A percentile compares a stretch with the other conserved stretches of the same genome.
Conservation (phyloP, 2,113 vertebrate species). For the Paradisaea rubra region DNA sequence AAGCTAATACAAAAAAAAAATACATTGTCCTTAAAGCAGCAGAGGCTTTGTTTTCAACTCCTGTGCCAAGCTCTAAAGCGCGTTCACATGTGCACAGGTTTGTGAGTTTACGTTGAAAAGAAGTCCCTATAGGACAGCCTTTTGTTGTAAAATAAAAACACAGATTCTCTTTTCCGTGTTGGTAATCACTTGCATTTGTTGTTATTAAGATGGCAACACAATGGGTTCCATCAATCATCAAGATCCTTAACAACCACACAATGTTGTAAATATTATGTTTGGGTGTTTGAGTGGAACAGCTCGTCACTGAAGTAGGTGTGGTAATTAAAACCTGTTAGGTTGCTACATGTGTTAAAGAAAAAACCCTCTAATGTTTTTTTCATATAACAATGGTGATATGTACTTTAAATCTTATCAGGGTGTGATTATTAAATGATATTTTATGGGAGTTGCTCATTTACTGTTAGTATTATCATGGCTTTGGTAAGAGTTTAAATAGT, state of each 20-base stretch:
- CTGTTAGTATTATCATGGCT: slow-evolving; percentile 79
- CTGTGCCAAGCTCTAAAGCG: neutral
- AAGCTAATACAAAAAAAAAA: neutral
- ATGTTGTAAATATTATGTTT: slow-evolving; percentile 86
- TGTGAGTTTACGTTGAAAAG: slow-evolving; percentile 62
- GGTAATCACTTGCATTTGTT: slow-evolving; percentile 66
- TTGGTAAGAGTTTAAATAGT: slow-evolving; percentile 82
- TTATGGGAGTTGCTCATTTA: slow-evolving; percentile 83
- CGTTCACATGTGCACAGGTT: slow-evolving; percentile 47
- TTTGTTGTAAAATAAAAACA: slow-evolving; percentile 72
- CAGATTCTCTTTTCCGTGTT: slow-evolving; percentile 64
- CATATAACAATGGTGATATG: slow-evolving; percentile 70
- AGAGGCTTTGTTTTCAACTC: neutral
- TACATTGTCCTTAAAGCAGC: slow-evolving; percentile 16
- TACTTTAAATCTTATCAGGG: slow-evolving; percentile 84
- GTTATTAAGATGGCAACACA: slow-evolving; percentile 68
- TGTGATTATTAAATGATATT: slow-evolving; percentile 79
- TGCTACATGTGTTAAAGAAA: slow-evolving; percentile 76
- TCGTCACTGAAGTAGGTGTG: slow-evolving; percentile 81
- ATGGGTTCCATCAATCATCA: slow-evolving; percentile 79
- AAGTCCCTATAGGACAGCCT: slow-evolving; percentile 63
- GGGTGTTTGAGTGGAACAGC: slow-evolving; percentile 81
- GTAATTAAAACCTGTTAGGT: slow-evolving; percentile 75
- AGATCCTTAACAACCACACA: slow-evolving; percentile 80
- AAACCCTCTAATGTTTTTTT: slow-evolving; percentile 72